Evolutionary conservation across 2,888 invertebrate species (phyloP).

Genomic region (Bugulina stolonifera): DNA sequence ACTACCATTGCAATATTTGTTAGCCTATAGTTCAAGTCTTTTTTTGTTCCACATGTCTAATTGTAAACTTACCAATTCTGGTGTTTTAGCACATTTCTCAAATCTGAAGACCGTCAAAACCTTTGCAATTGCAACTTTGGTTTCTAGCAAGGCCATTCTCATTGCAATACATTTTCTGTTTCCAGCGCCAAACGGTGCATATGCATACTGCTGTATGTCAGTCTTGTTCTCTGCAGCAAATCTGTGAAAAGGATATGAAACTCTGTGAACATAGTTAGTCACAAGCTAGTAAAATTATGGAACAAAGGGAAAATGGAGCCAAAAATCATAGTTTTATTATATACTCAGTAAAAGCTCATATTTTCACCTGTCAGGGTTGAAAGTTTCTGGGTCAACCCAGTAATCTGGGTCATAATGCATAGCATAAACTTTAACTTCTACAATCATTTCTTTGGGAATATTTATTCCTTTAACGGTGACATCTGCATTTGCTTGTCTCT

Average conservation of each 20-base stretch:
- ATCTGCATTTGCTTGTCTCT: neutral
- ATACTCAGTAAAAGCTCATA: too few relatives aligned
- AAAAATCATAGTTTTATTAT: too few relatives aligned
- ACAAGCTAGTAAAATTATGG: too few relatives aligned
- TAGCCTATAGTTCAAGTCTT: too few relatives aligned
- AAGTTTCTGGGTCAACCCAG: conserved; percentile 1
- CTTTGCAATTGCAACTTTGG: neutral
- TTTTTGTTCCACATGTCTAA: too few relatives aligned
- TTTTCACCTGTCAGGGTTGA: conserved; percentile 7
- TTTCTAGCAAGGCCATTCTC: neutral
- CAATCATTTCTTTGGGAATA: neutral
- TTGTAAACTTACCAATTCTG: conserved; percentile 12
- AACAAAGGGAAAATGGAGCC: too few relatives aligned
- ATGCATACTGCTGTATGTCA: conserved; percentile 12
- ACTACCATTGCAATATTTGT: too few relatives aligned
- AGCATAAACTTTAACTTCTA: neutral
- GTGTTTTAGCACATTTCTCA: conserved; percentile 1
- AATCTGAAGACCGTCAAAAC: neutral
- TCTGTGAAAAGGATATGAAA: neutral
- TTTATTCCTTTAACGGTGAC: neutral
- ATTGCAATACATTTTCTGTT: neutral
- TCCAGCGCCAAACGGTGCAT: neutral
- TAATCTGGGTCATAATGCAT: neutral
- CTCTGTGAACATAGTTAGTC: too few relatives aligned
- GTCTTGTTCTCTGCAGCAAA: conserved; percentile 12